Percentiles rank a stretch among this genome's conserved stretches.
phyloP scores from a whole-genome alignment of 2,797 vertebrate genomes.

The Aulostomus chinensis region DNA sequence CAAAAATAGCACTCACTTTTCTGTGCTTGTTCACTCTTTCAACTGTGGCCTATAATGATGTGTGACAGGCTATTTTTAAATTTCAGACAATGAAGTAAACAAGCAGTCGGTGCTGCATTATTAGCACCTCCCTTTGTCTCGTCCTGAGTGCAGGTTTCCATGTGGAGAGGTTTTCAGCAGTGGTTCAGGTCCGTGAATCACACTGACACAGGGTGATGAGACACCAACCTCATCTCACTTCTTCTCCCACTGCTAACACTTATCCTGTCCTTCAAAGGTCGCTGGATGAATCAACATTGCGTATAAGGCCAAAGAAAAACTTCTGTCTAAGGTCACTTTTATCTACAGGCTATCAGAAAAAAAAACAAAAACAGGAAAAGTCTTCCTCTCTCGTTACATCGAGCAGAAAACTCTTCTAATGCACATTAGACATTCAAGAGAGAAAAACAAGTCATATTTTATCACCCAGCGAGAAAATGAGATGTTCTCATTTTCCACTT shows the following conservation, averaged over 20 bases:
- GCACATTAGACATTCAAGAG: slow-evolving; percentile 1
- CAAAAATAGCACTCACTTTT: no score
- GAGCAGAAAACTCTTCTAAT: no score
- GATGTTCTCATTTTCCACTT: slow-evolving; percentile 36
- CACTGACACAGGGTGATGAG: slow-evolving; percentile 35
- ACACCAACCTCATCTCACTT: slow-evolving; percentile 47
- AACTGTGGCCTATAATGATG: no score
- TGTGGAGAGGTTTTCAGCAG: no score
- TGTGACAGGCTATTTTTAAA: no score
- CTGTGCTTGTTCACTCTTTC: no score
- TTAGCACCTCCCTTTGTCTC: no score
- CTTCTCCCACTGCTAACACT: slow-evolving; percentile 40
- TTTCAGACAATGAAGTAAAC: no score
- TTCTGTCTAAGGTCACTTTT: slow-evolving; percentile 5
- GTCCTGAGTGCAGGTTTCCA: no score
- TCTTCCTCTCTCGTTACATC: background rate
- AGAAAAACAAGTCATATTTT: slow-evolving; percentile 41
- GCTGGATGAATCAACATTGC: slow-evolving; percentile 35
- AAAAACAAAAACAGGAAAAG: slow-evolving; percentile 3
- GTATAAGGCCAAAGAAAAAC: slow-evolving; percentile 24
- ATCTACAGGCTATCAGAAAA: background rate
- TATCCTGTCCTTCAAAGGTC: slow-evolving; percentile 60
- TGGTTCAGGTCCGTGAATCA: slow-evolving; percentile 49
- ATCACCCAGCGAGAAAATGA: slow-evolving; percentile 31
- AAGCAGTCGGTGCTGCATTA: no score